Conservation (phyloP, 2,888 invertebrate genomes). For the Rapana venosa region DNA sequence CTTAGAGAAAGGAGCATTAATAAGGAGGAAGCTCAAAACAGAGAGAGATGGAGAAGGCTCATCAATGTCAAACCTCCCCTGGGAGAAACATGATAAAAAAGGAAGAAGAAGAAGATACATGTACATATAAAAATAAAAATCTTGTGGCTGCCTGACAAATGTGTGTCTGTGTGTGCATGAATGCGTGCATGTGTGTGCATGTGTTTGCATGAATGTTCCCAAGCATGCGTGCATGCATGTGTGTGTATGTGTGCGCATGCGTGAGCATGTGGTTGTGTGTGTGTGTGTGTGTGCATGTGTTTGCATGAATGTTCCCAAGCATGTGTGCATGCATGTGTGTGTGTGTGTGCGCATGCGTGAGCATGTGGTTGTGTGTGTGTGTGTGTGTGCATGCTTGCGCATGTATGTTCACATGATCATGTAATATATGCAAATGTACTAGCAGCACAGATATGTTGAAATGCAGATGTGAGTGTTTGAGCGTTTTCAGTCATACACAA, state of each 20-base stretch:
- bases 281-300: neutral
- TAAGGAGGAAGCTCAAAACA: neutral
- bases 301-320: neutral
- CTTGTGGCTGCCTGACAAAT: neutral
- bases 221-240: neutral
- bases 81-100: neutral
- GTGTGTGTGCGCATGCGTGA: neutral
- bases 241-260: neutral
- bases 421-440: too few species aligned
- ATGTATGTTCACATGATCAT: neutral
- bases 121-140: neutral
- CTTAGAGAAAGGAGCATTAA: too few species aligned
- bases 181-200: neutral
- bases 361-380: neutral
- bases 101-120: neutral
- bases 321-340: neutral
- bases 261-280: neutral
- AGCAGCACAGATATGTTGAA: neutral
- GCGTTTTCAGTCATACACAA: neutral
- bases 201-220: too few species aligned
- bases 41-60: neutral
- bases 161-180: constrained; percentile 1
- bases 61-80: neutral
- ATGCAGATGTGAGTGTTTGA: neutral
- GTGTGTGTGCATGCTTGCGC: neutral